These are phyloP conservation scores for Chaetodon trifasciatus DNA, from an alignment of 2,797 vertebrate species.

Conservation along the genomic window DNA sequence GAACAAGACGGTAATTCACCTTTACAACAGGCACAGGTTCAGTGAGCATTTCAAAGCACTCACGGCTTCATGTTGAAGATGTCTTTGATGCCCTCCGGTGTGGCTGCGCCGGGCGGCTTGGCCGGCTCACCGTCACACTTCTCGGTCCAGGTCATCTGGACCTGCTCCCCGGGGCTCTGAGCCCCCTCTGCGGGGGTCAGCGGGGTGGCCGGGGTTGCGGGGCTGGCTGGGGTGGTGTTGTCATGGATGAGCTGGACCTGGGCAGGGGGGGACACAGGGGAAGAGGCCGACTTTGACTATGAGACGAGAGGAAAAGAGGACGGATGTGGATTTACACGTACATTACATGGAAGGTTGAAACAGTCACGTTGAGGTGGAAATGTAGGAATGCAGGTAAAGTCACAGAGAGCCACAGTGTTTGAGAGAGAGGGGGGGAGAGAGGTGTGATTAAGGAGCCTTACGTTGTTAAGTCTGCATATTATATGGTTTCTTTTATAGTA, in stretches of 20 bases:
- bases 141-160: slow-evolving; percentile 99
- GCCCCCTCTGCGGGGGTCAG: slow-evolving; percentile 88
- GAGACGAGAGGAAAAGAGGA: slow-evolving; percentile 75
- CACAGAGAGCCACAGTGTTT: slow-evolving; percentile 78
- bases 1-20: slow-evolving; percentile 23
- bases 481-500: background rate
- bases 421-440: slow-evolving; percentile 65
- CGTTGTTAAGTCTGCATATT: slow-evolving; percentile 12
- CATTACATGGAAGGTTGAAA: slow-evolving; percentile 60
- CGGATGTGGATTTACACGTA: slow-evolving; percentile 69
- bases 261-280: slow-evolving; percentile 81
- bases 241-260: slow-evolving; percentile 98
- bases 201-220: slow-evolving; percentile 90
- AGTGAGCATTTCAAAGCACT: slow-evolving; percentile 67
- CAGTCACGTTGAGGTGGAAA: slow-evolving; percentile 68
- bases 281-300: slow-evolving; percentile 85
- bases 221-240: slow-evolving; percentile 91
- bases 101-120: slow-evolving; percentile 91
- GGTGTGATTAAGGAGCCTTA: slow-evolving; percentile 37
- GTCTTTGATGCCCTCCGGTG: slow-evolving; percentile 95
- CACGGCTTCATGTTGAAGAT: slow-evolving; percentile 99
- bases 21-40: slow-evolving; percentile 36
- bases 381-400: slow-evolving; percentile 69
- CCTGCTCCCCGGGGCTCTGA: slow-evolving; percentile 90
- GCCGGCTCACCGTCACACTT: slow-evolving; percentile 92